phyloP scores from a whole-genome alignment of 1,140 invertebrate species.

The Bombus confusus region DNA sequence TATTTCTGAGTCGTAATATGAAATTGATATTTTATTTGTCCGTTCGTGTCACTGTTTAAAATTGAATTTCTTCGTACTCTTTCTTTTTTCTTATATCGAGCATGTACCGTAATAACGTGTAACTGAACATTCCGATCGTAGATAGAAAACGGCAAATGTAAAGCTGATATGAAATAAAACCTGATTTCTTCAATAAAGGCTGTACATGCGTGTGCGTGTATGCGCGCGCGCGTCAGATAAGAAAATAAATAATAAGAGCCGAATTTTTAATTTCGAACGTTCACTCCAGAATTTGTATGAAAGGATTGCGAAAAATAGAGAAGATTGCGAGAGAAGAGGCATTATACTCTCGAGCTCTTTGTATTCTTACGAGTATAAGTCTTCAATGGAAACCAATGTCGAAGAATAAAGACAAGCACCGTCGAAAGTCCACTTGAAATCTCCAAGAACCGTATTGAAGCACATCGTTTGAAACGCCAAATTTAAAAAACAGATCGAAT shows the following conservation, averaged over 20 bases:
- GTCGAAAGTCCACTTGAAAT: background rate
- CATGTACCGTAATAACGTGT: background rate
- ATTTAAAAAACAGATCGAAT: background rate
- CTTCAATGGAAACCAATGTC: background rate
- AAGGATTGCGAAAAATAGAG: too few relatives aligned
- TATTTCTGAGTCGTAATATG: background rate
- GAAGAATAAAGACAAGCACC: background rate
- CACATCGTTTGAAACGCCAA: background rate
- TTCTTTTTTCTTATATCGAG: background rate
- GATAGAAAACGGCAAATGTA: background rate
- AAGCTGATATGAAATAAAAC: background rate
- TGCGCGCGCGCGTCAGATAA: too few relatives aligned
- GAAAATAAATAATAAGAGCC: background rate
- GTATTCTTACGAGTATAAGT: background rate
- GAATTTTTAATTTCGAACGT: background rate
- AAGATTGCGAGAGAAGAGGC: too few relatives aligned
- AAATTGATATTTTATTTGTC: background rate
- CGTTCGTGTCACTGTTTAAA: background rate
- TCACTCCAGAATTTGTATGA: too few relatives aligned
- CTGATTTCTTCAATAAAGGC: too few relatives aligned
- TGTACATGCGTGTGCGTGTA: fast-evolving
- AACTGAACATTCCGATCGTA: background rate
- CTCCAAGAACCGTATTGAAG: background rate
- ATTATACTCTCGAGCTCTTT: background rate
- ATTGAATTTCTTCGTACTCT: background rate